Base-by-base conservation (phyloP, 2,797 vertebrate species). In the Pseudomugil gertrudae region DNA sequence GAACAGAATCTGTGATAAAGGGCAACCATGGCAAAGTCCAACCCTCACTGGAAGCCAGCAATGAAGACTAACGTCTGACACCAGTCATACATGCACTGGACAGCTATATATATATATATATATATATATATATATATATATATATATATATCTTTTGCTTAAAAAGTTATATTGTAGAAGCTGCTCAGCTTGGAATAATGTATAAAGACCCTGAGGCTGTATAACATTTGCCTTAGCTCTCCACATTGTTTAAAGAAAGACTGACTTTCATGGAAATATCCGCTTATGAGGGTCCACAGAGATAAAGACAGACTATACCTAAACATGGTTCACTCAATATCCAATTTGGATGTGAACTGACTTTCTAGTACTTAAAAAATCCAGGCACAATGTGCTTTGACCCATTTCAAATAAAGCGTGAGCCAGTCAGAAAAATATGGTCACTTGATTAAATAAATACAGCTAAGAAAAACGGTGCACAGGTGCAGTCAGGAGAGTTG, bases 161-260 rank as follows among this genome's bases (percentile, higher is more conserved):
- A 17, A 43, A 69, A 29, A 2, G 17, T 30, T 45, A 45, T 11
- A 30, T 2, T 5, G 4, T 45, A 3, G 27, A 19, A 54, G n/a
- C 8, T 27, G 26, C 27, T 38, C 48, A 8, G 30, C 43, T 2
- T 45, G 5, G 19, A 45, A 45, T n/a, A 27, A 60, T 24, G 29
- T 13, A 32, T 17, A 74, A 69, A 67, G 74, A 87, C 82, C 74
- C 74, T n/a, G 19, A 27, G 69, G 76, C 79, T 64, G 75, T 45
- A 62, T 45, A 47, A 33, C 38, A 19, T 7, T 9, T 26, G 24
- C 45, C 48, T 67, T 35, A n/a, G 26, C 64, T 23, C 62, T 67
- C 76, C 43, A 68, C 60, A 19, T 63, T 84, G 82, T 85, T 62
- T 79, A 83, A 79, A 90, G 84, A 91, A 87, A 84, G 72, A 27